Percentiles rank a stretch among this genome's conserved stretches.
These are phyloP conservation scores for Gallinago solitaria DNA, from an alignment of 2,797 vertebrate genomes.

Conservation along the genomic window DNA sequence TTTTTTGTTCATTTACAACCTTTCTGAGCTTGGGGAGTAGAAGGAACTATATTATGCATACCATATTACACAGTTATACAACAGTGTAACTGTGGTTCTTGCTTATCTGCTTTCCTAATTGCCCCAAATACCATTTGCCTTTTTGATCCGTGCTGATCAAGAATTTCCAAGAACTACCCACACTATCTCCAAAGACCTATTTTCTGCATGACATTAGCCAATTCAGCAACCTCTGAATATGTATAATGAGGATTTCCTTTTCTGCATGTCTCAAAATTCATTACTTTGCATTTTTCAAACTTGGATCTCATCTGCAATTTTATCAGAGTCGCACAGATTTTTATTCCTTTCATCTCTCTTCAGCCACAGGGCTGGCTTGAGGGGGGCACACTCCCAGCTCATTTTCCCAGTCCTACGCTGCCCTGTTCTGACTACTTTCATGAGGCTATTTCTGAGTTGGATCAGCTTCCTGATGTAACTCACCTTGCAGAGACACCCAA, in stretches of 20 bases:
- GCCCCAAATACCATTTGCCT: not conserved
- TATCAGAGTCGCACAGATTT: not conserved
- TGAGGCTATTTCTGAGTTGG: not conserved
- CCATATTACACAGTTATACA: not conserved
- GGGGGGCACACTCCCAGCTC: not conserved
- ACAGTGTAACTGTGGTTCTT: not conserved
- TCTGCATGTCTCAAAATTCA: not conserved
- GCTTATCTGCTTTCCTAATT: not conserved
- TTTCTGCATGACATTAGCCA: slow-evolving; percentile 17
- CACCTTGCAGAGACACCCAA: not conserved
- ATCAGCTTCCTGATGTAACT: not conserved
- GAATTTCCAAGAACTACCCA: not conserved
- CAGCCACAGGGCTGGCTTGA: slow-evolving; percentile 5
- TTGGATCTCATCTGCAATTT: slow-evolving; percentile 36
- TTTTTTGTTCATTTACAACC: not conserved
- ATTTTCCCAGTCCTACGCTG: not conserved
- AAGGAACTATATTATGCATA: not conserved
- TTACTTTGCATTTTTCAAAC: slow-evolving; percentile 33
- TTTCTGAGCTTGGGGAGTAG: not conserved
- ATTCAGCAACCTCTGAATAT: slow-evolving; percentile 33
- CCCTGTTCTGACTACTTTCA: not conserved
- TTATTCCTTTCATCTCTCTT: slow-evolving; percentile 47
- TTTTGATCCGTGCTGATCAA: not conserved
- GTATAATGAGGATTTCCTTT: not conserved
- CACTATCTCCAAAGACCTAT: not conserved